Evolutionary conservation across 30 jellyfish, hydroid and myxozoan genomes (phyloP).

Genomic region (Pelagia noctiluca): DNA sequence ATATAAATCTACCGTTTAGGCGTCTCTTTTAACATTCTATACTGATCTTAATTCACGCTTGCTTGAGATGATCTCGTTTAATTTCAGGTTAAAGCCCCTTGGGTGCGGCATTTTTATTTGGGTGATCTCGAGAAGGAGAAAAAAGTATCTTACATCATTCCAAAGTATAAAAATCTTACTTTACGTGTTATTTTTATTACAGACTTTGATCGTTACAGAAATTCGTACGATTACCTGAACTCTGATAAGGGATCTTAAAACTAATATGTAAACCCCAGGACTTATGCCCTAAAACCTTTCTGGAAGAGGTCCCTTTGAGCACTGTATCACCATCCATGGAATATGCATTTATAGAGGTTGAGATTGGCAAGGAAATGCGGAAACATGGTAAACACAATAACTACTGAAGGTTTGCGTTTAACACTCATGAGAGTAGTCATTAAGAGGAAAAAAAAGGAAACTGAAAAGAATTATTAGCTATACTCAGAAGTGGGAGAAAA

Average conservation of each 20-base stretch:
- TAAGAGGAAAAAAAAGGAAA: too few species aligned
- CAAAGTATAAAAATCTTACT: slow-evolving; percentile 76
- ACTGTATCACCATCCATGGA: too few species aligned
- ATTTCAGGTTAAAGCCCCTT: slow-evolving; percentile 85
- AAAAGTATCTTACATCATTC: slow-evolving; percentile 73
- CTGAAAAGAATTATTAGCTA: too few species aligned
- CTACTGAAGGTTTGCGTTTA: too few species aligned
- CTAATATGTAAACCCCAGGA: background rate
- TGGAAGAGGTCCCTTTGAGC: background rate
- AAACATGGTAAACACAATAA: too few species aligned
- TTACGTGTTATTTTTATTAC: background rate
- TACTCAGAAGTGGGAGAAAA: too few species aligned
- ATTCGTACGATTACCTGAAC: background rate
- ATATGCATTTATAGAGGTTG: too few species aligned
- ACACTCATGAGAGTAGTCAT: too few species aligned
- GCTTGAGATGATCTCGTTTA: background rate
- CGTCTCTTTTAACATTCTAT: background rate
- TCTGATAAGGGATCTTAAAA: too few species aligned
- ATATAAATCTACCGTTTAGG: background rate
- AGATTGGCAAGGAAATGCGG: too few species aligned
- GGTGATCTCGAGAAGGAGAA: slow-evolving; percentile 5
- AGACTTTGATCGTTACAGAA: background rate
- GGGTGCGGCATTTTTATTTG: slow-evolving; percentile 62
- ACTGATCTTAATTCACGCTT: background rate
- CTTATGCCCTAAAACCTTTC: background rate